Percentiles rank a stretch among this genome's conserved stretches.
Conservation (phyloP, 2,113 vertebrate genomes). For the Scortum barcoo region DNA sequence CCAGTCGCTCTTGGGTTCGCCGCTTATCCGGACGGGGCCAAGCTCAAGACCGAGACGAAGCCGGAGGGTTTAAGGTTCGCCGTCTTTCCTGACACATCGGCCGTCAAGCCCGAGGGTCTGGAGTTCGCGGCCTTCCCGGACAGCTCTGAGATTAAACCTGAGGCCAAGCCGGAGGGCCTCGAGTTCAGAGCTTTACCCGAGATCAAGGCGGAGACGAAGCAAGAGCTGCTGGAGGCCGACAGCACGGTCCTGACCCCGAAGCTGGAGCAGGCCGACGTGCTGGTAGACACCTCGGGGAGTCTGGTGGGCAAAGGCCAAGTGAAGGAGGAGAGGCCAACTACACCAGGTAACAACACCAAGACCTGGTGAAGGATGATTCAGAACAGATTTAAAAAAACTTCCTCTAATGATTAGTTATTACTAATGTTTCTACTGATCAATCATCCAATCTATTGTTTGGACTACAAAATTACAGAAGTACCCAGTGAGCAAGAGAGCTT, state of each 20-base stretch:
- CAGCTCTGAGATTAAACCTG: constrained; percentile 63
- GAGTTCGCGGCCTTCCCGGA: constrained; percentile 59
- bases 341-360: constrained; percentile 71
- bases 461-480: background rate
- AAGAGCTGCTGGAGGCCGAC: constrained; percentile 78
- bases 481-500: background rate
- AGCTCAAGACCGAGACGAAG: constrained; percentile 51
- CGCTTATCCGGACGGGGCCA: constrained; percentile 7
- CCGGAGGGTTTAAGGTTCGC: constrained; percentile 45
- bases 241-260: constrained; percentile 81
- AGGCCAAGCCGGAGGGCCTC: constrained; percentile 51
- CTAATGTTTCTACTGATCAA: background rate
- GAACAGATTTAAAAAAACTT: background rate
- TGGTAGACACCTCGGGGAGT: constrained; percentile 63
- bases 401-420: background rate
- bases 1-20: constrained; percentile 18
- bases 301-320: constrained; percentile 74
- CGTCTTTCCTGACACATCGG: constrained; percentile 21
- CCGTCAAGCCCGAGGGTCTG: constrained; percentile 60
- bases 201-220: constrained; percentile 76
- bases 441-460: background rate
- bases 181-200: constrained; percentile 23
- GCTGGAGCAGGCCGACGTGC: constrained; percentile 76
- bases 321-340: constrained; percentile 78
- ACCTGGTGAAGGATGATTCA: no score